phyloP scores from a whole-genome alignment of 1,140 invertebrate species.

The Drosophila malerkotliana region DNA sequence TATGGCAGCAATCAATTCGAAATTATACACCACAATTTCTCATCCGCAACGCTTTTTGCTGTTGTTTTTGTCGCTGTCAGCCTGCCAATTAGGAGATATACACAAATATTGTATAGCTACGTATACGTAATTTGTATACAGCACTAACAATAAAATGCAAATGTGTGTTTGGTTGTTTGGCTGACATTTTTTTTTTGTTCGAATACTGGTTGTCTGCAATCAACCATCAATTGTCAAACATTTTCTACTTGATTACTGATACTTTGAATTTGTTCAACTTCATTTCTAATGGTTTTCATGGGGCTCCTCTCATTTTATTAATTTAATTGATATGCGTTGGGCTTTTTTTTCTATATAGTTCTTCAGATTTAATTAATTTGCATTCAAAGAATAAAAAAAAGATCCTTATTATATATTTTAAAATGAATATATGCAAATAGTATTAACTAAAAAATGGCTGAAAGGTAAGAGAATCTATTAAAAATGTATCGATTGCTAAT shows the following conservation, averaged over 20 bases:
- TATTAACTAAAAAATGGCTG: not conserved
- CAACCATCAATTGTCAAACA: constrained; percentile 71
- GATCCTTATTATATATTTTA: not conserved
- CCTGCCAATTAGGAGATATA: constrained; percentile 66
- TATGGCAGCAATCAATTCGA: constrained; percentile 68
- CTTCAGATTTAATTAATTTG: constrained; percentile 8
- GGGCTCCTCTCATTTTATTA: constrained; percentile 6
- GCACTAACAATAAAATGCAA: constrained; percentile 45
- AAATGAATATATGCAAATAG: constrained; percentile 15
- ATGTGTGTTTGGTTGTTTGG: constrained; percentile 56
- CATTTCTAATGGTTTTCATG: not conserved
- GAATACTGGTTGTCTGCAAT: constrained; percentile 49
- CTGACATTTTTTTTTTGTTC: not conserved
- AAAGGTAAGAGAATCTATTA: constrained; percentile 30
- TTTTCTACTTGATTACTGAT: constrained; percentile 62
- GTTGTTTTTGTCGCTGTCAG: constrained; percentile 50
- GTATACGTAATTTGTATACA: constrained; percentile 8
- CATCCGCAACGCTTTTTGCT: constrained; percentile 15
- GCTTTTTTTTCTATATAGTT: not conserved
- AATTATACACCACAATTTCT: constrained; percentile 60
- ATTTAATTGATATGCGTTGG: constrained; percentile 5
- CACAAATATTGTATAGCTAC: constrained; percentile 7
- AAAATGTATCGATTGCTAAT: constrained; percentile 5
- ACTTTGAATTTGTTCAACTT: constrained; percentile 9
- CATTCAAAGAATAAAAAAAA: not conserved